Conservation (phyloP, 2,113 vertebrate species). For the Sigmodon hispidus region DNA sequence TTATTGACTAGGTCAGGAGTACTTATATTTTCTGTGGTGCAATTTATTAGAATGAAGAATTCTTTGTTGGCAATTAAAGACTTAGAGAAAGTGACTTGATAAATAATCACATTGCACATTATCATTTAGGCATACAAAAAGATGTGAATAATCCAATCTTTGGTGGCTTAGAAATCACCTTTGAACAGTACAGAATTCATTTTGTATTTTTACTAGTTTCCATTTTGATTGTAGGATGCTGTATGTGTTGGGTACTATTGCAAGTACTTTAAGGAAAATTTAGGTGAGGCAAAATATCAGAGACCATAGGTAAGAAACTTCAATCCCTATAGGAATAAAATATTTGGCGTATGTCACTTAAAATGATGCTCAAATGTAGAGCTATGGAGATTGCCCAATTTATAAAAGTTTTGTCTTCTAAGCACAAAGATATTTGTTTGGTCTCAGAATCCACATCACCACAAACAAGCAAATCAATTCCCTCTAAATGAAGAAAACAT, state of each 20-base stretch:
- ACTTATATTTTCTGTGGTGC: background rate
- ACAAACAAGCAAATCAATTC: background rate
- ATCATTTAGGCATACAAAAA: background rate
- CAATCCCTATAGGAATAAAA: too few species aligned
- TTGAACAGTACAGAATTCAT: background rate
- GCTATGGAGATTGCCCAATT: background rate
- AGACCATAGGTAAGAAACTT: background rate
- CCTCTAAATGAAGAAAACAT: background rate
- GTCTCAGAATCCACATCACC: background rate
- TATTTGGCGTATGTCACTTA: background rate
- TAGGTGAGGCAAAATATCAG: background rate
- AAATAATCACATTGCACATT: background rate
- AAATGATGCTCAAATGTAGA: background rate
- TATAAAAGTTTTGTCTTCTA: background rate
- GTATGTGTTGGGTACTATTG: background rate
- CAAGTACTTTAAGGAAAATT: fast-evolving
- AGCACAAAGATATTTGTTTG: background rate
- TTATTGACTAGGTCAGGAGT: background rate
- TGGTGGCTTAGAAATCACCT: background rate
- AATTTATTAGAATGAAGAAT: background rate
- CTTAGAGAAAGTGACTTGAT: background rate
- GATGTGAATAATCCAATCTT: background rate
- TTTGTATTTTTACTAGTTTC: background rate
- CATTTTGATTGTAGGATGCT: background rate
- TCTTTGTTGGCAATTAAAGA: background rate